phyloP scores from a whole-genome alignment of 92 coral and sea anemone genomes.

The Isaurus tuberculatus region DNA sequence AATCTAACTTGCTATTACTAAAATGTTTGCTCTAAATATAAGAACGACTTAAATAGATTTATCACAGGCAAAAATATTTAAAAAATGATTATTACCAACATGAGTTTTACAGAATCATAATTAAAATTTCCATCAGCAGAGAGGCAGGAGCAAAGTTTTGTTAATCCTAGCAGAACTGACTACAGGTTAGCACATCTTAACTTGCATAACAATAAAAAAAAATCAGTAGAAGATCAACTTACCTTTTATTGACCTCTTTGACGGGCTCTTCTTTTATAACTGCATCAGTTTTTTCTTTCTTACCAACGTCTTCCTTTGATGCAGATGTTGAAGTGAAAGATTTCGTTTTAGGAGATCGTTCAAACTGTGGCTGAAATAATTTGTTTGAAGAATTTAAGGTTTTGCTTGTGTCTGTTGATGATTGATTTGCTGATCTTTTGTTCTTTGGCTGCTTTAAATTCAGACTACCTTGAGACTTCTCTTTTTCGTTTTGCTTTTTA shows the following conservation, averaged over 20 bases:
- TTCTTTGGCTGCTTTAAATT: background rate
- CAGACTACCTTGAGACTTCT: background rate
- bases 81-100: too few species aligned
- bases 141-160: too few species aligned
- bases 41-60: too few species aligned
- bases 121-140: too few species aligned
- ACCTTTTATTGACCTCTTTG: conserved; percentile 2
- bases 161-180: too few species aligned
- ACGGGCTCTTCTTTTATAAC: background rate
- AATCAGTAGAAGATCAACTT: background rate
- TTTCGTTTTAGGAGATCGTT: background rate
- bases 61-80: too few species aligned
- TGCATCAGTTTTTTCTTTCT: background rate
- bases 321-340: background rate
- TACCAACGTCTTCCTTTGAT: background rate
- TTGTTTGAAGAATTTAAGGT: background rate
- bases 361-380: background rate
- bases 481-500: conserved; percentile 9
- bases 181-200: too few species aligned
- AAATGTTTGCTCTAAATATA: too few species aligned
- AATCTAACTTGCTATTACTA: too few species aligned
- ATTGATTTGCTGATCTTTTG: conserved; percentile 1
- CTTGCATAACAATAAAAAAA: background rate
- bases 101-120: too few species aligned
- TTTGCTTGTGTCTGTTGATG: background rate